Conservation (phyloP, 2,888 invertebrate genomes). For the Oxytorus armatus region DNA sequence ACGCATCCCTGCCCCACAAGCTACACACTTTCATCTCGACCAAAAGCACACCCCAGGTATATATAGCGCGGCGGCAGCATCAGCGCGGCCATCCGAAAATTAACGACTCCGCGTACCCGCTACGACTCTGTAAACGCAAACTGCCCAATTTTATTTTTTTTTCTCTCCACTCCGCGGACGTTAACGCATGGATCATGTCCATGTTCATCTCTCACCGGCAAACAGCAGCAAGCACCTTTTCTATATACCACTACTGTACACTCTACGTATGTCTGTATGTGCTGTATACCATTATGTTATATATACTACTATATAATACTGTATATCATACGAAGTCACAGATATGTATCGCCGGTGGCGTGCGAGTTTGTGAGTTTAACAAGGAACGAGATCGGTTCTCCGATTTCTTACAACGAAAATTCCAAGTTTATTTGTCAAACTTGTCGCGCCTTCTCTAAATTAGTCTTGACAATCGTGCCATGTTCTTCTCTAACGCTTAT, state of each 20-base stretch:
- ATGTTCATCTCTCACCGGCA: conserved; percentile 31
- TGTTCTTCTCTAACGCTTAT: conserved; percentile 42
- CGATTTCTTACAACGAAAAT: conserved; percentile 58
- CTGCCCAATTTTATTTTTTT: conserved; percentile 71
- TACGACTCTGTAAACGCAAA: conserved; percentile 77
- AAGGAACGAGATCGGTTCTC: conserved; percentile 62
- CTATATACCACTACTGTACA: conserved; percentile 12
- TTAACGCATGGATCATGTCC: conserved; percentile 56
- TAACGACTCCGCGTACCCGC: conserved; percentile 77
- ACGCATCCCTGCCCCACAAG: conserved; percentile 3
- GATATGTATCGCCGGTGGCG: conserved; percentile 58
- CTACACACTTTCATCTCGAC: conserved; percentile 6
- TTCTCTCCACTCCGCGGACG: conserved; percentile 28
- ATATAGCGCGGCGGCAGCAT: conserved; percentile 23
- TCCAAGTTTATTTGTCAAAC: conserved; percentile 65
- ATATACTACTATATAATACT: conserved; percentile 34
- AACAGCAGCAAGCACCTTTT: conserved; percentile 26
- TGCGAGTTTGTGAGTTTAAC: conserved; percentile 55
- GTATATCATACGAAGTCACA: conserved; percentile 25
- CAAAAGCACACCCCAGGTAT: conserved; percentile 4
- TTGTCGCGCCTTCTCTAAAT: conserved; percentile 57
- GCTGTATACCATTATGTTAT: conserved; percentile 39
- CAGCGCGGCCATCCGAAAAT: conserved; percentile 74
- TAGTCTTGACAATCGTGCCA: conserved; percentile 61
- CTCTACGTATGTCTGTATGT: background rate